Evolutionary conservation across 2,113 vertebrate genomes (phyloP).

Genomic region (Zapus hudsonius): DNA sequence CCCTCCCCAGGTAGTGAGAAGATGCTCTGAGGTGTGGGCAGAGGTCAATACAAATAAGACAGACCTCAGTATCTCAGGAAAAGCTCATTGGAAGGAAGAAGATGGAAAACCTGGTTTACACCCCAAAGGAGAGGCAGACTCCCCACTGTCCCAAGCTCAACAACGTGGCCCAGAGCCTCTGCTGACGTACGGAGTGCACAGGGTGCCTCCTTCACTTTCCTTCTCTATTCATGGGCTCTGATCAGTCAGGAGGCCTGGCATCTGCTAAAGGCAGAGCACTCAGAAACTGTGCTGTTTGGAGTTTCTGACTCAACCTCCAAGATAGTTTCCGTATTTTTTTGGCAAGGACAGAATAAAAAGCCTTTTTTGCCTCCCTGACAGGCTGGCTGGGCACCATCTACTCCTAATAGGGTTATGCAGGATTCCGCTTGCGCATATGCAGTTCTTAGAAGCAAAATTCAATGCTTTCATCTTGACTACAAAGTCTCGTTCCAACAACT

Average conservation of each 20-base stretch:
- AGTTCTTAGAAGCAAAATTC: constrained; percentile 69
- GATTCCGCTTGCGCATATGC: neutral
- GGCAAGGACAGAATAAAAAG: constrained; percentile 50
- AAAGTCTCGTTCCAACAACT: constrained; percentile 61
- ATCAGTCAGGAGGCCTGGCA: neutral
- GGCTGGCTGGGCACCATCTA: neutral
- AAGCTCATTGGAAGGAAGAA: neutral
- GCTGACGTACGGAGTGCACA: too few relatives aligned
- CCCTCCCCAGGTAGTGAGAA: neutral
- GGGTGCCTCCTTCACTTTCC: neutral
- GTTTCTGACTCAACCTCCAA: neutral
- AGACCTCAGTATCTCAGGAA: neutral
- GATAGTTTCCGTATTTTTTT: constrained; percentile 10
- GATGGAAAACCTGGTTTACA: neutral
- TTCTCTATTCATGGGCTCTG: neutral
- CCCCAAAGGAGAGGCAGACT: neutral
- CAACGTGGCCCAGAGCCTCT: neutral
- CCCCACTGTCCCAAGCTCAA: neutral
- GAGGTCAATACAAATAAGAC: neutral
- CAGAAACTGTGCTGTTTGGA: neutral
- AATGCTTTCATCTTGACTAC: constrained; percentile 69
- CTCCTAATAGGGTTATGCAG: constrained; percentile 25
- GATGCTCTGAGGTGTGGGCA: neutral
- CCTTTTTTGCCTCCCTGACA: neutral
- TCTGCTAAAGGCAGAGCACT: neutral